A percentile compares a stretch with the other conserved stretches of the same genome.
Conservation (phyloP, 2,888 invertebrate genomes). For the Chaetogeoica ovagalla region DNA sequence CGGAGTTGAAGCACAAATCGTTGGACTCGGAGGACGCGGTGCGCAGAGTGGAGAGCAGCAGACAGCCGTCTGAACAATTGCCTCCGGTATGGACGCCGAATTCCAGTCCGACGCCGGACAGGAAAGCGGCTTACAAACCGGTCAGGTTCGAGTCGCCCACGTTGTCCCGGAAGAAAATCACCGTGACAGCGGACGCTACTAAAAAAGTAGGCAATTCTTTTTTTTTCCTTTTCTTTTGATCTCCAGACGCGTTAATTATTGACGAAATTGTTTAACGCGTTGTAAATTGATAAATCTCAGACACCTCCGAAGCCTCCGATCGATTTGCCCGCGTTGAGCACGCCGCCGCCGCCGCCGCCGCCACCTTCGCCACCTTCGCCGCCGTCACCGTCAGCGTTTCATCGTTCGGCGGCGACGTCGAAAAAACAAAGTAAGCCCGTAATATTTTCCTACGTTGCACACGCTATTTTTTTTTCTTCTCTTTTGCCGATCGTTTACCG, state of each 20-base stretch:
- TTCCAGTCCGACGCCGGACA: conserved; percentile 61
- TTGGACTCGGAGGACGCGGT: conserved; percentile 2
- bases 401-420: not conserved
- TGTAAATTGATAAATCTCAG: not conserved
- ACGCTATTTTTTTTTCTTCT: not conserved
- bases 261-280: not conserved
- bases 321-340: conserved; percentile 13
- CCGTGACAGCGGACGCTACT: conserved; percentile 56
- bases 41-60: conserved; percentile 3
- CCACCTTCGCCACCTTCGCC: not conserved
- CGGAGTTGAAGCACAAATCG: conserved; percentile 58
- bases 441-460: not conserved
- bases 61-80: conserved; percentile 4
- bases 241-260: not conserved
- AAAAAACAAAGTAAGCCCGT: conserved; percentile 38
- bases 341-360: conserved; percentile 23
- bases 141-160: conserved; percentile 75
- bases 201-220: conserved; percentile 14
- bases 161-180: conserved; percentile 64
- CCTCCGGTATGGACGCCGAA: conserved; percentile 74
- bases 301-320: conserved; percentile 7
- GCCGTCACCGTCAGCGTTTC: too few relatives aligned
- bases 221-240: too few relatives aligned
- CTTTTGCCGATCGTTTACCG: conserved; percentile 3
- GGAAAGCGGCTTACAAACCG: conserved; percentile 80